These are phyloP conservation scores for Hyperoplus lanceolatus DNA, from an alignment of 2,797 vertebrate genomes.

Conservation along the genomic window DNA sequence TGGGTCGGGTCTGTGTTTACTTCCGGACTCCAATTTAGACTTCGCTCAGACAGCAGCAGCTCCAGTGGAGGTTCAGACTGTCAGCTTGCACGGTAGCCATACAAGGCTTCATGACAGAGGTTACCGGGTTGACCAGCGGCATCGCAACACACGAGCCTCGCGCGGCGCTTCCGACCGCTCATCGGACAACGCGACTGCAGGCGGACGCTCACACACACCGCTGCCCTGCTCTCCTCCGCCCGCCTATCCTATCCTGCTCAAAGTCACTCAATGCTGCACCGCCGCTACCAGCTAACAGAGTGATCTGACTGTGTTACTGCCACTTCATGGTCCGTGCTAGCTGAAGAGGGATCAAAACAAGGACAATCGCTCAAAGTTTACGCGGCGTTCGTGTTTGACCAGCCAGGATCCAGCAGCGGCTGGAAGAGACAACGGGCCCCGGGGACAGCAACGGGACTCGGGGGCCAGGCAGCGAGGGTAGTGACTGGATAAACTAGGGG, in stretches of 20 bases:
- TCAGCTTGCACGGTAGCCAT: constrained; percentile 67
- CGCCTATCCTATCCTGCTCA: constrained; percentile 55
- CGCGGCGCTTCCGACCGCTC: constrained; percentile 49
- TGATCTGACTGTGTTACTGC: constrained; percentile 61
- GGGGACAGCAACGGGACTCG: constrained; percentile 61
- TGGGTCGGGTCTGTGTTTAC: constrained; percentile 90
- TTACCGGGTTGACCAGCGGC: constrained; percentile 66
- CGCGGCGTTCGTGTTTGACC: constrained; percentile 51
- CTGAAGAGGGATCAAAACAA: constrained; percentile 75
- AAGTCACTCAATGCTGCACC: constrained; percentile 74
- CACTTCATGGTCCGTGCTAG: constrained; percentile 66
- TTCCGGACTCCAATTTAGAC: constrained; percentile 89
- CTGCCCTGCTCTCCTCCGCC: constrained; percentile 44
- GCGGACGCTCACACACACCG: constrained; percentile 34
- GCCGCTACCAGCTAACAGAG: constrained; percentile 63
- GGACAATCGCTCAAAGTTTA: constrained; percentile 69
- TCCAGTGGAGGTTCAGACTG: constrained; percentile 64
- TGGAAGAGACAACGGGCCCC: constrained; percentile 58
- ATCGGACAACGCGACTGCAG: constrained; percentile 48
- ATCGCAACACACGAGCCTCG: constrained; percentile 43
- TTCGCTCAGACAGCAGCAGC: constrained; percentile 72
- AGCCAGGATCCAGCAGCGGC: constrained; percentile 43
- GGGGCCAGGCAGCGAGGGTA: constrained; percentile 69
- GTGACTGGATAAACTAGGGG: constrained; percentile 77
- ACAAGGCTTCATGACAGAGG: constrained; percentile 82